Conservation (phyloP, 2,797 vertebrate genomes). For the Myotis daubentonii region DNA sequence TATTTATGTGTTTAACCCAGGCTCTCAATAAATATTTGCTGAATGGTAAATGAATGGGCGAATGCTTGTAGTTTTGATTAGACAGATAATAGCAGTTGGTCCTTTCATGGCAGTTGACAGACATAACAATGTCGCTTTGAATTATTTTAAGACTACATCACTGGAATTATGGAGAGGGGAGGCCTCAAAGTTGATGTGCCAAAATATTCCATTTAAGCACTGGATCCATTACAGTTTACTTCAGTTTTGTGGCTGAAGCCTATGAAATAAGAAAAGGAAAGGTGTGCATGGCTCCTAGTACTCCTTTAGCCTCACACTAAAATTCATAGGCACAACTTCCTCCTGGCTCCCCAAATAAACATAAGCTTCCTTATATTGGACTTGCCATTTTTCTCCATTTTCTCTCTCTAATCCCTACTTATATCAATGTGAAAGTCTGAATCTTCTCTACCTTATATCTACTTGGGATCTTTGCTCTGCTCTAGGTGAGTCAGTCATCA, state of each 20-base stretch:
- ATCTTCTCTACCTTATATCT: background rate
- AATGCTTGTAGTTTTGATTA: background rate
- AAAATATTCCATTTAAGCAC: background rate
- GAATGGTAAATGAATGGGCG: background rate
- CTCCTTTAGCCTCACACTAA: background rate
- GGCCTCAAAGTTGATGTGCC: background rate
- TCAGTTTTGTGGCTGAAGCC: background rate
- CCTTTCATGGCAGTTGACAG: conserved; percentile 3
- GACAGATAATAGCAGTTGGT: background rate
- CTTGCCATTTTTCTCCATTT: background rate
- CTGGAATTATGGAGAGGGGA: background rate
- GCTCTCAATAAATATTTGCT: conserved; percentile 29
- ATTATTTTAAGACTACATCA: background rate
- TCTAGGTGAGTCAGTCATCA: background rate
- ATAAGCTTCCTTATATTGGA: background rate
- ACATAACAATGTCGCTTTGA: background rate
- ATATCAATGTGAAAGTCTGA: background rate
- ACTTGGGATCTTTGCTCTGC: background rate
- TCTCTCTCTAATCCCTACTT: background rate
- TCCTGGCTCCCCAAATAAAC: background rate
- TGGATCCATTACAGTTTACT: background rate
- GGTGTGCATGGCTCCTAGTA: fast-evolving
- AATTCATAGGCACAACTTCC: background rate
- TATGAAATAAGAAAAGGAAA: background rate
- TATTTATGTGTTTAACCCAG: background rate